Conservation (phyloP, 2,888 invertebrate genomes). For the Melieria omissa region DNA sequence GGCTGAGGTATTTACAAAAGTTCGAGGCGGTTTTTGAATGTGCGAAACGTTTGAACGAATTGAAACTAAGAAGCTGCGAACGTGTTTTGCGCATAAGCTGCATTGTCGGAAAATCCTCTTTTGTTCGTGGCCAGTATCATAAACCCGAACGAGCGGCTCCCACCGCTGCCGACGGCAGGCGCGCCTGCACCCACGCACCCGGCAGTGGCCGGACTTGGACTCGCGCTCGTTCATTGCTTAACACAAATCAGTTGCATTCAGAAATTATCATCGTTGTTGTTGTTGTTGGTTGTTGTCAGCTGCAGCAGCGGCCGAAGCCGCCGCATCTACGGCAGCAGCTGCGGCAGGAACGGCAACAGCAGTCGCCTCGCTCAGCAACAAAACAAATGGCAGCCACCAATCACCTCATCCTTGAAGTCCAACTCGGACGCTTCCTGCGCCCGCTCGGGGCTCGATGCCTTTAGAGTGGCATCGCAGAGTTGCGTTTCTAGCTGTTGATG, state of each 20-base stretch:
- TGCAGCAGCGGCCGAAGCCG: slow-evolving; percentile 25
- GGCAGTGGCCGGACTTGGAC: not conserved
- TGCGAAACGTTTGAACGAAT: not conserved
- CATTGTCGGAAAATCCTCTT: slow-evolving; percentile 18
- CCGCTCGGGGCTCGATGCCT: slow-evolving; percentile 4
- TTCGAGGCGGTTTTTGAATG: slow-evolving; percentile 10
- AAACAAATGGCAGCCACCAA: slow-evolving; percentile 54
- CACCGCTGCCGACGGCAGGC: slow-evolving; percentile 5
- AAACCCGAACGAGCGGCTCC: slow-evolving; percentile 57
- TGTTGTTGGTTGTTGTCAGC: slow-evolving; percentile 49
- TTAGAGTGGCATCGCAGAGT: slow-evolving; percentile 17
- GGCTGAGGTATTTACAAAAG: slow-evolving; percentile 14
- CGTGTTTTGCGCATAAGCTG: not conserved
- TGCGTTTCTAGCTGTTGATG: slow-evolving; percentile 11
- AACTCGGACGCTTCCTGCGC: slow-evolving; percentile 33
- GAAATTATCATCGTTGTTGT: slow-evolving; percentile 59
- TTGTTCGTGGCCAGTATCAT: slow-evolving; percentile 60
- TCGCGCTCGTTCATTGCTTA: slow-evolving; percentile 59
- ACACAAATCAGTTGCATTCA: slow-evolving; percentile 68
- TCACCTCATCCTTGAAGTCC: slow-evolving; percentile 53
- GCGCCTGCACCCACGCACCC: not conserved
- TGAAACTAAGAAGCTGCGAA: not conserved
- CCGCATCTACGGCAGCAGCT: slow-evolving; percentile 5
- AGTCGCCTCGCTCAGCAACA: slow-evolving; percentile 53
- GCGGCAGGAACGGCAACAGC: slow-evolving; percentile 19